Conservation (phyloP, 1,140 invertebrate genomes). For the Sitobion miscanthi region DNA sequence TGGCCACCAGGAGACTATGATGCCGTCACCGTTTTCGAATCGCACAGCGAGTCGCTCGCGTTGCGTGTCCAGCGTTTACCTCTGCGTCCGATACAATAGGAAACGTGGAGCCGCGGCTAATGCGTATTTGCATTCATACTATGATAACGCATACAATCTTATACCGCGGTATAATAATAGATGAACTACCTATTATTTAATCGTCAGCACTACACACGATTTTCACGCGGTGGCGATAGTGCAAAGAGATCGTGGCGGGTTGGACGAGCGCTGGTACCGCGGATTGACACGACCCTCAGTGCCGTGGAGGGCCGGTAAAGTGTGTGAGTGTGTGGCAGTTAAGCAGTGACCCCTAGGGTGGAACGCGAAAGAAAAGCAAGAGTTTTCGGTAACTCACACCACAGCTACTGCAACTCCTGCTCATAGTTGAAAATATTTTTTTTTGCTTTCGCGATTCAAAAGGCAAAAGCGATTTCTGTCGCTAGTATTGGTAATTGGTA, state of each 20-base stretch:
- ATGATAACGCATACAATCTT: not conserved
- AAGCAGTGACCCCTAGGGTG: not conserved
- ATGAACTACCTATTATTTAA: not conserved
- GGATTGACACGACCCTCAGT: not conserved
- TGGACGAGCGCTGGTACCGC: too few relatives aligned
- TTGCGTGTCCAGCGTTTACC: not conserved
- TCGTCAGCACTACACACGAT: not conserved
- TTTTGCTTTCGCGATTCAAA: too few relatives aligned
- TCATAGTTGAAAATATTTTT: too few relatives aligned
- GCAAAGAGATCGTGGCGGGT: not conserved
- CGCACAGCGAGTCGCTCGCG: not conserved
- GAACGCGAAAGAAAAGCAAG: not conserved
- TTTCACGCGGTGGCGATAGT: not conserved
- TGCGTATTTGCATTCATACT: not conserved
- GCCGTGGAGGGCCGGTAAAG: too few relatives aligned
- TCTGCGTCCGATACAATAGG: not conserved
- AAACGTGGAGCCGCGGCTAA: not conserved
- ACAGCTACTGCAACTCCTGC: too few relatives aligned
- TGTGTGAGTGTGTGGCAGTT: too few relatives aligned
- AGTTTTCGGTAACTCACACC: not conserved
- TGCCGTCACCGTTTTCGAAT: not conserved
- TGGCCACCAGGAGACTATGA: slow-evolving; percentile 40
- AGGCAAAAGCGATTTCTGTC: too few relatives aligned
- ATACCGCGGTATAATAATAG: not conserved
- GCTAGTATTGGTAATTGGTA: too few relatives aligned